phyloP scores from a whole-genome alignment of 2,797 vertebrate species.

The Arremon brunneinucha region DNA sequence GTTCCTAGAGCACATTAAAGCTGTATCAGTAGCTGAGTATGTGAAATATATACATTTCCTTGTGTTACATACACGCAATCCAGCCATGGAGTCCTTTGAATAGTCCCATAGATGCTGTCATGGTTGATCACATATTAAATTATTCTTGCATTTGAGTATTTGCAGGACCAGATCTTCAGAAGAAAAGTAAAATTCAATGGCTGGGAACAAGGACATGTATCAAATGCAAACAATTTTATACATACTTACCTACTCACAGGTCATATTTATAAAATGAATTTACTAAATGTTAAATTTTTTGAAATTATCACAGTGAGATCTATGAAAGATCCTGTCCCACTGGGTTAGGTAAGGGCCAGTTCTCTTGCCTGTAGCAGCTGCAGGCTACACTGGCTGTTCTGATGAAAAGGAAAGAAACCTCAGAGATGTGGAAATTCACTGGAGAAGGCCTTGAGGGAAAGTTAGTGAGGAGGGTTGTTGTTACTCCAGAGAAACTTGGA shows the following conservation, averaged over 20 bases:
- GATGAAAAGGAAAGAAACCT: neutral
- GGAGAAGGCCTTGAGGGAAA: neutral
- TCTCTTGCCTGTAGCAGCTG: neutral
- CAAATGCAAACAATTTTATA: neutral
- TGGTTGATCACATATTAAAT: neutral
- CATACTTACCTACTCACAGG: neutral
- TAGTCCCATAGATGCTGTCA: neutral
- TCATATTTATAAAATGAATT: neutral
- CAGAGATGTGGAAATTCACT: neutral
- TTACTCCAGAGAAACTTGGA: neutral
- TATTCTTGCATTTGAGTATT: neutral
- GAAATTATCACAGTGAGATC: neutral
- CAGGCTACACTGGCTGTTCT: neutral
- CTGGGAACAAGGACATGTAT: neutral
- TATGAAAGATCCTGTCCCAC: neutral
- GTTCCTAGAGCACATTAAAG: neutral
- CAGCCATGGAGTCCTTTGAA: neutral
- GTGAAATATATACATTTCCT: neutral
- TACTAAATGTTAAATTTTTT: neutral
- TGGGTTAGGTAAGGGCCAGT: neutral
- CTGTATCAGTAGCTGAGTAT: neutral
- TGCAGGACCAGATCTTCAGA: neutral
- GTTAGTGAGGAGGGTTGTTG: neutral
- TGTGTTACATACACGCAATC: neutral
- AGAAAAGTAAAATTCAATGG: neutral